phyloP scores from a whole-genome alignment of 2,797 vertebrate species.

The Nyctibius grandis region DNA sequence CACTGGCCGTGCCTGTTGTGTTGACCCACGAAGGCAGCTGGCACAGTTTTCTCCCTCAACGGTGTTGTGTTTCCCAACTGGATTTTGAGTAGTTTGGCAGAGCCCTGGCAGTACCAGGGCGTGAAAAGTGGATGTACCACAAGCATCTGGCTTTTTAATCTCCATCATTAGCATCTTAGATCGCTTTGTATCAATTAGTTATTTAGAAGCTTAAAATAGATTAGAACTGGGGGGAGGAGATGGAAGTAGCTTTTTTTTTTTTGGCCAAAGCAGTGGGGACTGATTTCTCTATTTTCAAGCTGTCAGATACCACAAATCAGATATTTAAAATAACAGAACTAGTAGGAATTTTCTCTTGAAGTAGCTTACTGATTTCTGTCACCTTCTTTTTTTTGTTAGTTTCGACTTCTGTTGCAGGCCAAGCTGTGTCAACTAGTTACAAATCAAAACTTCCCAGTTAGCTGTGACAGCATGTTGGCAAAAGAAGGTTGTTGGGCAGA shows the following conservation, averaged over 20 bases:
- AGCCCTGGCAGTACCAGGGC: not conserved
- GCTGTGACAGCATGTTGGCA: not conserved
- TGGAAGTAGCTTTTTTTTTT: not conserved
- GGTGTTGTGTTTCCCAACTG: not conserved
- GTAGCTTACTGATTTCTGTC: not conserved
- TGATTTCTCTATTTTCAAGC: not conserved
- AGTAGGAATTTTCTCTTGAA: not conserved
- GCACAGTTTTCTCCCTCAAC: not conserved
- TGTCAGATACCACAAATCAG: not conserved
- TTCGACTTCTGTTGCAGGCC: not conserved
- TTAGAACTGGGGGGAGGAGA: not conserved
- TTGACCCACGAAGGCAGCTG: not conserved
- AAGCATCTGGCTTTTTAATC: not conserved
- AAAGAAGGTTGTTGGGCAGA: not conserved
- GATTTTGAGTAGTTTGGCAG: not conserved
- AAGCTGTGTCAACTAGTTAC: not conserved
- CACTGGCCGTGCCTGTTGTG: rapidly evolving
- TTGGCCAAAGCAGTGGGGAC: too few relatives aligned
- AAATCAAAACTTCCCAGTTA: not conserved
- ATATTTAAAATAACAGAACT: not conserved
- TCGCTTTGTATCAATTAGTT: not conserved
- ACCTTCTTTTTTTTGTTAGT: not conserved
- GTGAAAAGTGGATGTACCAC: not conserved
- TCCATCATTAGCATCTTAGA: not conserved
- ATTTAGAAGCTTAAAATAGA: not conserved